Evolutionary conservation across 2,113 vertebrate species (phyloP).

Genomic region (Meleagris gallopavo): DNA sequence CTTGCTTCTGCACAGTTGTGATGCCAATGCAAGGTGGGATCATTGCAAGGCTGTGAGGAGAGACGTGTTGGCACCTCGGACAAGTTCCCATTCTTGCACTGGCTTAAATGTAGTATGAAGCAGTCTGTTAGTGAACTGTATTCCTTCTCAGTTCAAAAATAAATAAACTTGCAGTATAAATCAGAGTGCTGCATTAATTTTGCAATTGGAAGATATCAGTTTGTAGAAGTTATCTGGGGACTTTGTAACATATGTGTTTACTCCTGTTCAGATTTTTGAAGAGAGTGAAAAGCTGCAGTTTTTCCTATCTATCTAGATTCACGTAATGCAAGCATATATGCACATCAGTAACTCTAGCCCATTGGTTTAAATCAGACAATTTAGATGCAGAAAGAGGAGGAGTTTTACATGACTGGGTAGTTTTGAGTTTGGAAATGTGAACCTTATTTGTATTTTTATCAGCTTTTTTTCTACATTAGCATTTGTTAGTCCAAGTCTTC

Average conservation of each 20-base stretch:
- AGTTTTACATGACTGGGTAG: background rate
- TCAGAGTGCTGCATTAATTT: background rate
- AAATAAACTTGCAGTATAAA: conserved; percentile 24
- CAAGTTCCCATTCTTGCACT: background rate
- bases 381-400: conserved; percentile 8
- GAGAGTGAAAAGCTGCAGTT: background rate
- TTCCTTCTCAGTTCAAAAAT: background rate
- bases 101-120: background rate
- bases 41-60: background rate
- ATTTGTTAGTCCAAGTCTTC: background rate
- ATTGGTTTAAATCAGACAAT: background rate
- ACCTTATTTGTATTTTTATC: background rate
- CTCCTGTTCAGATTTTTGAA: background rate
- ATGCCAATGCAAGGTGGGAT: background rate
- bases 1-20: background rate
- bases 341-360: background rate
- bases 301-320: conserved; percentile 5
- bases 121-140: background rate
- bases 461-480: background rate
- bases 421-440: conserved; percentile 19
- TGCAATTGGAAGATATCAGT: conserved; percentile 2
- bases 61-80: background rate
- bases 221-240: background rate
- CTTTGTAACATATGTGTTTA: background rate
- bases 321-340: background rate